Percentiles rank a stretch among this genome's conserved stretches.
These are phyloP conservation scores for Craniophora ligustri DNA, from an alignment of 2,888 invertebrate species.

Conservation along the genomic window DNA sequence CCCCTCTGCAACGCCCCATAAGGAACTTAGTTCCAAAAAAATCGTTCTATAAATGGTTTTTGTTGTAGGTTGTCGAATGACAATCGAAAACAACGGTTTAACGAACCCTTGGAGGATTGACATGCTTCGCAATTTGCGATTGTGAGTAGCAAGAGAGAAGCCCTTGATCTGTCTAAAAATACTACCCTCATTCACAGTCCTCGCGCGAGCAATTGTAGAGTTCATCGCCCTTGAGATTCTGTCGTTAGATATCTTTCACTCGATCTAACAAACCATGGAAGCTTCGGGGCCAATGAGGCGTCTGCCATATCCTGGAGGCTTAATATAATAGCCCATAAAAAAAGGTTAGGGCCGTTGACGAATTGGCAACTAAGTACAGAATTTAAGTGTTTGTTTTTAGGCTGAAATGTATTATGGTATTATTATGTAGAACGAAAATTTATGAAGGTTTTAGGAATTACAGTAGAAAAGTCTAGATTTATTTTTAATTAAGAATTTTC, in stretches of 20 bases:
- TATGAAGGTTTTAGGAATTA: too few relatives aligned
- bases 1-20: too few relatives aligned
- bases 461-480: too few relatives aligned
- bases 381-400: constrained; percentile 37
- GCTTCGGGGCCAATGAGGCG: constrained; percentile 47
- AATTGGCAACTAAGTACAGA: constrained; percentile 44
- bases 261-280: constrained; percentile 45
- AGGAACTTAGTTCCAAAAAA: too few relatives aligned
- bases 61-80: too few relatives aligned
- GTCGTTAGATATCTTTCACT: constrained; percentile 35
- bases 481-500: too few relatives aligned
- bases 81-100: too few relatives aligned
- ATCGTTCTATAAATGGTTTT: too few relatives aligned
- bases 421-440: constrained; percentile 18
- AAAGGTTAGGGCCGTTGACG: constrained; percentile 49
- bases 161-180: constrained; percentile 18
- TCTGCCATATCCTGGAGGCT: constrained; percentile 38
- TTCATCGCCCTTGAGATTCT: constrained; percentile 31
- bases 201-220: constrained; percentile 20
- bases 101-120: too few relatives aligned
- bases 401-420: constrained; percentile 23
- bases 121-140: constrained; percentile 16
- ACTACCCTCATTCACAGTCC: constrained; percentile 18
- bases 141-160: constrained; percentile 16
- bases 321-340: constrained; percentile 55